These are phyloP conservation scores for Spodoptera litura DNA, from an alignment of 1,140 invertebrate genomes.

Conservation along the genomic window DNA sequence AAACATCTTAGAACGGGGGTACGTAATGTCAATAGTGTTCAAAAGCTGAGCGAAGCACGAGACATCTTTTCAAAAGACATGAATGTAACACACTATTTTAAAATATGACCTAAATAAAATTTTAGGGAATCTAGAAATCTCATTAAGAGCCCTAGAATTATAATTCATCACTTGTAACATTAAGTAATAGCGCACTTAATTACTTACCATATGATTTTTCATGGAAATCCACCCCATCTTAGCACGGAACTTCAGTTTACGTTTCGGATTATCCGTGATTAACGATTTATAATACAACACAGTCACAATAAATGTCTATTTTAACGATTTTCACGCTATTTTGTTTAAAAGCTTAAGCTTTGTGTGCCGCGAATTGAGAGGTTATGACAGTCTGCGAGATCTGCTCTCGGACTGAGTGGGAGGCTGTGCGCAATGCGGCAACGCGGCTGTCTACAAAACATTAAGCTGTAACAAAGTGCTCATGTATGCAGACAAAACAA, in stretches of 20 bases:
- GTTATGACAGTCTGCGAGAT: constrained; percentile 80
- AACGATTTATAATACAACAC: constrained; percentile 30
- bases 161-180: neutral
- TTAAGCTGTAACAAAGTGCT: constrained; percentile 55
- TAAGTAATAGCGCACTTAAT: neutral
- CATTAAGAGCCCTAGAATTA: neutral
- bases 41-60: constrained; percentile 11
- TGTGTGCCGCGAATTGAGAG: constrained; percentile 56
- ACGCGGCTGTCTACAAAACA: constrained; percentile 61
- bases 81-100: neutral
- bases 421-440: constrained; percentile 85
- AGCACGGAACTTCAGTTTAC: constrained; percentile 71
- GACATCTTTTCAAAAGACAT: constrained; percentile 1
- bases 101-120: neutral
- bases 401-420: constrained; percentile 79
- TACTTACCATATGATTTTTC: constrained; percentile 83
- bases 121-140: neutral
- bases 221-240: constrained; percentile 84
- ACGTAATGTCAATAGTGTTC: constrained; percentile 20
- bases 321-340: constrained; percentile 4
- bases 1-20: constrained; percentile 14
- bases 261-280: constrained; percentile 72
- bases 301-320: constrained; percentile 5
- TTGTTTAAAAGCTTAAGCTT: constrained; percentile 42
- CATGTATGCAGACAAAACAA: constrained; percentile 27